A percentile compares a stretch with the other conserved stretches of the same genome.
These are phyloP conservation scores for Varanus salvator DNA, from an alignment of 2,113 vertebrate species.

Conservation along the genomic window DNA sequence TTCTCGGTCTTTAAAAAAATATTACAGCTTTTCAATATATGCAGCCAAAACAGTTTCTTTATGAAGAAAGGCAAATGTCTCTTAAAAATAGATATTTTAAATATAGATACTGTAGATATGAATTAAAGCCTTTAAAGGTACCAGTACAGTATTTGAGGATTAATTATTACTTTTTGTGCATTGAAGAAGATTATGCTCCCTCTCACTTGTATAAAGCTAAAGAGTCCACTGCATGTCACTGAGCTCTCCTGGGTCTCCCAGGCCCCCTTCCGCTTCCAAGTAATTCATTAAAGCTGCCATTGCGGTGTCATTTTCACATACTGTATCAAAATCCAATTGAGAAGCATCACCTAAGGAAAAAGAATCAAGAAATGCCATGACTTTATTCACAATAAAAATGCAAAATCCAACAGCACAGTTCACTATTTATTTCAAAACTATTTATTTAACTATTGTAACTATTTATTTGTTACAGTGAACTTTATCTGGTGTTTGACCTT, in stretches of 20 bases:
- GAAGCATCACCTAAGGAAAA: slow-evolving; percentile 78
- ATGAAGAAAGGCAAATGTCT: slow-evolving; percentile 59
- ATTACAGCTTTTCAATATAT: slow-evolving; percentile 58
- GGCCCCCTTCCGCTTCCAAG: slow-evolving; percentile 88
- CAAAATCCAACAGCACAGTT: background rate
- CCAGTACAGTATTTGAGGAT: slow-evolving; percentile 70
- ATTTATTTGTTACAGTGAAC: background rate
- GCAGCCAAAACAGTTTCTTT: slow-evolving; percentile 50
- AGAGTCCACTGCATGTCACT: slow-evolving; percentile 90
- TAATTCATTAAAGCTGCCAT: slow-evolving; percentile 94
- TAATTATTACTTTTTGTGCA: slow-evolving; percentile 50
- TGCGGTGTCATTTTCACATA: slow-evolving; percentile 85
- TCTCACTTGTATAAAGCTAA: slow-evolving; percentile 67
- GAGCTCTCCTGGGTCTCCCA: slow-evolving; percentile 86
- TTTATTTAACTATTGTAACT: background rate
- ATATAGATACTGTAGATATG: slow-evolving; percentile 26
- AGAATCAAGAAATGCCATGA: rapidly evolving
- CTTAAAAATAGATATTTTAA: slow-evolving; percentile 45
- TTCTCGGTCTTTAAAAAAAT: slow-evolving; percentile 53
- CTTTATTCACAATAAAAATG: background rate
- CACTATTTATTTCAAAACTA: background rate
- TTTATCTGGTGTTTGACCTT: background rate
- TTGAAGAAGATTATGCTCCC: slow-evolving; percentile 27
- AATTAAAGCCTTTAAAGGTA: slow-evolving; percentile 46
- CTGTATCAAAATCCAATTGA: slow-evolving; percentile 87